Conservation (phyloP, 2,113 vertebrate species). For the Vombatus ursinus region DNA sequence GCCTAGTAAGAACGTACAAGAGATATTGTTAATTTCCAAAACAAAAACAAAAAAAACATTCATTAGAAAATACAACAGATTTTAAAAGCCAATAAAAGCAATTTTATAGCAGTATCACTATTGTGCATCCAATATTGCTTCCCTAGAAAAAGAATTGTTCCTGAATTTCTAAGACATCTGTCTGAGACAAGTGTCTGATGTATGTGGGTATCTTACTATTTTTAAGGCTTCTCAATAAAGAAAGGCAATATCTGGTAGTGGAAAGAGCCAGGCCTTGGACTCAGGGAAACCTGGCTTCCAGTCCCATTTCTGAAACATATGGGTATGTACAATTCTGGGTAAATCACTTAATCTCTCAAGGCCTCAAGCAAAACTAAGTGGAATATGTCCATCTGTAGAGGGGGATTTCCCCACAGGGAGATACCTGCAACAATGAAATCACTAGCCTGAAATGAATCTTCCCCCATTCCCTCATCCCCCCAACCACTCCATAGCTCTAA, state of each 20-base stretch:
- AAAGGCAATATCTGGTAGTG: background rate
- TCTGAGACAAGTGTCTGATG: slow-evolving; percentile 25
- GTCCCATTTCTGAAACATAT: background rate
- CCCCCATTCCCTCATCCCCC: background rate
- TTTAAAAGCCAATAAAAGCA: slow-evolving; percentile 45
- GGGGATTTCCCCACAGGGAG: background rate
- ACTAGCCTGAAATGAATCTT: background rate
- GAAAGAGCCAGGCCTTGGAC: background rate
- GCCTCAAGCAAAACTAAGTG: background rate
- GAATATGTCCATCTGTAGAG: background rate
- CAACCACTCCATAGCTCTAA: background rate
- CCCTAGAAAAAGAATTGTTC: slow-evolving; percentile 7
- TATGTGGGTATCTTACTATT: slow-evolving; percentile 1
- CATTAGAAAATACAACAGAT: background rate
- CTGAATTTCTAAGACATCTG: slow-evolving; percentile 13
- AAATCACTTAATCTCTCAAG: background rate
- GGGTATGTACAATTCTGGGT: background rate
- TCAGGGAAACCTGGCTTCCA: background rate
- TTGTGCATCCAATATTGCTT: slow-evolving; percentile 45
- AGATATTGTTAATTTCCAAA: background rate
- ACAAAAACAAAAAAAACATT: background rate
- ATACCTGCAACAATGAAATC: background rate
- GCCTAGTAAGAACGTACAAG: background rate
- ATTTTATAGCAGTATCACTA: background rate
- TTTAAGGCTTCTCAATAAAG: slow-evolving; percentile 41